These are phyloP conservation scores for Macaca mulatta DNA, from an alignment of 2,113 vertebrate genomes.

Conservation along the genomic window DNA sequence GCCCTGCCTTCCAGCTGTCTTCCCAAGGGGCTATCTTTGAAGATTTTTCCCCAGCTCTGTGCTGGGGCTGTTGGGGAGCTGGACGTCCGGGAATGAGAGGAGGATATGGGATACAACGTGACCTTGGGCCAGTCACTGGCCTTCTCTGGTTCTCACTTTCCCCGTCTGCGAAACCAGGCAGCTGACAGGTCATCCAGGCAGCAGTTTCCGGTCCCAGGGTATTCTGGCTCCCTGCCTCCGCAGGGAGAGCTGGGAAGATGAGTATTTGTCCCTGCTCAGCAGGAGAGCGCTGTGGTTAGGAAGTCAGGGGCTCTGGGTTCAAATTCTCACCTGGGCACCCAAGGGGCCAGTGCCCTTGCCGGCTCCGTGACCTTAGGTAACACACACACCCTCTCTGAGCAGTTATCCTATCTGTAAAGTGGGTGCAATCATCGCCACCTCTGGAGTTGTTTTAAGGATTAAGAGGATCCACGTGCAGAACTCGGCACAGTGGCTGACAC, in stretches of 20 bases:
- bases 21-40: not conserved
- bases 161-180: not conserved
- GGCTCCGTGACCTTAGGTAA: not conserved
- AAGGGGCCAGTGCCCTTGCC: not conserved
- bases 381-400: not conserved
- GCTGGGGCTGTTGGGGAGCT: not conserved
- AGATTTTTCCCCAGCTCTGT: not conserved
- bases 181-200: not conserved
- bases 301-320: not conserved
- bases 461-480: not conserved
- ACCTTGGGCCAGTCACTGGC: not conserved
- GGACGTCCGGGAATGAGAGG: conserved; percentile 22
- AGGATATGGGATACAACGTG: not conserved
- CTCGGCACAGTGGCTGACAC: not conserved
- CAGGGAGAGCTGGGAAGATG: not conserved
- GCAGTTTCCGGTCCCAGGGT: not conserved
- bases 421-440: not conserved
- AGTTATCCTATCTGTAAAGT: not conserved
- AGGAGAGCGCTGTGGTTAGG: not conserved
- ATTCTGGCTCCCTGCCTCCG: not conserved
- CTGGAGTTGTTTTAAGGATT: not conserved
- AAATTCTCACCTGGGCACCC: not conserved
- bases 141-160: not conserved
- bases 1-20: not conserved
- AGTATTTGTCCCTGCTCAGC: not conserved